Conservation (phyloP, 2,888 invertebrate genomes). For the Agrochola macilenta region DNA sequence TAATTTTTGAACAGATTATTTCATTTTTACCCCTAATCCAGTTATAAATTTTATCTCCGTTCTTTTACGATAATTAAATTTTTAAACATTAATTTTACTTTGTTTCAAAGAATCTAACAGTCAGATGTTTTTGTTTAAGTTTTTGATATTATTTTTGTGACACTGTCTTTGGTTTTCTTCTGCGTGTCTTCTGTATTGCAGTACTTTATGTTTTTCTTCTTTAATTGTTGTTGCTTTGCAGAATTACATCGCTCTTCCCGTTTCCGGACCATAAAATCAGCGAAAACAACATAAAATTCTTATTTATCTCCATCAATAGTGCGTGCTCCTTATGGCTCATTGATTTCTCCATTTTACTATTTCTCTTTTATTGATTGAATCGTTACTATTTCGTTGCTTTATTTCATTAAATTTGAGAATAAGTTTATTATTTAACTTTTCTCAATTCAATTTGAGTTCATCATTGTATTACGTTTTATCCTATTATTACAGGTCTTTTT, state of each 20-base stretch:
- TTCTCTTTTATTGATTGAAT: constrained; percentile 21
- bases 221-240: constrained; percentile 26
- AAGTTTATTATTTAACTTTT: background rate
- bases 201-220: constrained; percentile 6
- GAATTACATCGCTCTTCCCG: constrained; percentile 30
- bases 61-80: background rate
- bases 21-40: background rate
- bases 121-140: background rate
- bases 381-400: constrained; percentile 8
- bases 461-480: background rate
- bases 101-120: background rate
- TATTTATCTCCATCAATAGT: constrained; percentile 43
- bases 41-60: background rate
- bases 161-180: background rate
- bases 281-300: constrained; percentile 62
- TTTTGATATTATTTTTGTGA: background rate
- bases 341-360: constrained; percentile 30
- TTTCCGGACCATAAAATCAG: constrained; percentile 57
- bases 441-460: constrained; percentile 1
- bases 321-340: constrained; percentile 40
- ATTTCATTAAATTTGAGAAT: background rate
- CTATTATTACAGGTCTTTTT: background rate
- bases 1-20: background rate
- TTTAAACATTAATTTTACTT: background rate
- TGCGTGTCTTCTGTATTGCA: background rate